Evolutionary conservation across 2,888 invertebrate species (phyloP), one percentile per base, ranked within the genome.

Genomic region (Harpagoxenus sublaevis): DNA sequence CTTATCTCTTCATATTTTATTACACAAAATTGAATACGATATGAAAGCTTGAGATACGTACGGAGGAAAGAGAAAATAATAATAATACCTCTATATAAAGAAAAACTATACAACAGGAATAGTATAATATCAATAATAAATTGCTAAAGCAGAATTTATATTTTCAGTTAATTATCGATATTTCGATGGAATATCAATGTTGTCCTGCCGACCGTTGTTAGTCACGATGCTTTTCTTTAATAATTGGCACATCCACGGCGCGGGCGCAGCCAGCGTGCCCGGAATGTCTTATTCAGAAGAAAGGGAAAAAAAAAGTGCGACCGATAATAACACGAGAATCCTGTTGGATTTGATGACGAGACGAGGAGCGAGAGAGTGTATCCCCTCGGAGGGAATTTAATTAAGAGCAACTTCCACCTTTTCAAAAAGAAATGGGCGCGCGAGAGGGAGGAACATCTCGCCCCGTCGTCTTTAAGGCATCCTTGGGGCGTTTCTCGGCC

Each of bases 391-490:
- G 83, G 51, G 86, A 86, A 87, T 88, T 89, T 89, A 88, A 89
- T 89, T 89, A 89, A 89, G 83, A 78, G 66, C 81, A 78, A 66
- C 31, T 83, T 81, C 42, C 83, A 71, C 42, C 85, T 83, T 89
- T 84, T 70, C 42, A 84, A 89, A 87, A 86, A 83, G 83, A 86
- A 86, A 84, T 82, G 48, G 63, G 65, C 75, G 81, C 73, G 53
- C 74, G 10, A 70, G 53, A 55, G 55, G 70, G 39, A 70, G 70
- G 60, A 75, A 63, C 75, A 87, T 90, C 88, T 89, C 87, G 88
- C 87, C 81, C 90, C 87, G 83, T 93, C 94, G 89, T 93, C 94
- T 94, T 93, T 93, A 94, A 93, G 92, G 88, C 89, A 92, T 89
- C 90, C 90, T 92, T 90, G 91, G 89, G 86, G 89, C 79, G 77